These are phyloP conservation scores for Lochmaea capreae DNA, from an alignment of 2,888 invertebrate species.

Conservation along the genomic window DNA sequence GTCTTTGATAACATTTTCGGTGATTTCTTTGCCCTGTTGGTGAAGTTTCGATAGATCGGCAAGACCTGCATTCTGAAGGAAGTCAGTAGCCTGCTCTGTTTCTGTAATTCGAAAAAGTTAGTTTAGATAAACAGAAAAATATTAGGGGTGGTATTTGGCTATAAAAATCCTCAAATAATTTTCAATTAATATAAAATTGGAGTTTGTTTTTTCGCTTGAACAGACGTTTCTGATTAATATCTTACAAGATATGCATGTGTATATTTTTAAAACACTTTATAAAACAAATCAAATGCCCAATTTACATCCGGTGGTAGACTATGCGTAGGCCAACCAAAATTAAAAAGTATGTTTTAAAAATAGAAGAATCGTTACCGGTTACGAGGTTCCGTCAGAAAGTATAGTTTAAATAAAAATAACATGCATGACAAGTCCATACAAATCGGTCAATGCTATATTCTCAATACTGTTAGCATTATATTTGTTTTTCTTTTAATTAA, in stretches of 20 bases:
- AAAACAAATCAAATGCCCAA: conserved; percentile 5
- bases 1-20: conserved; percentile 73
- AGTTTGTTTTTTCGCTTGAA: background rate
- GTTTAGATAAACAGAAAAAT: conserved; percentile 8
- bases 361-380: background rate
- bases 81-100: conserved; percentile 82
- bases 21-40: conserved; percentile 76
- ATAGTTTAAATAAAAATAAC: no score
- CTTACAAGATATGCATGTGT: background rate
- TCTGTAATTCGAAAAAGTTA: conserved; percentile 66
- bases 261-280: conserved; percentile 4
- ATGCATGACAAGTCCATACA: no score
- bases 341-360: conserved; percentile 5
- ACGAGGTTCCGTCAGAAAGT: background rate
- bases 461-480: no score
- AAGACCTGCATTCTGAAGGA: conserved; percentile 80
- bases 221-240: background rate
- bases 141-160: background rate
- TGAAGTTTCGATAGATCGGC: conserved; percentile 77
- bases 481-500: no score
- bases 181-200: background rate
- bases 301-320: background rate
- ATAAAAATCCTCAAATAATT: no score
- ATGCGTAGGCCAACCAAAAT: conserved; percentile 1
- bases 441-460: no score